Evolutionary conservation across 2,888 invertebrate genomes (phyloP).

Genomic region (Euclidia mi): DNA sequence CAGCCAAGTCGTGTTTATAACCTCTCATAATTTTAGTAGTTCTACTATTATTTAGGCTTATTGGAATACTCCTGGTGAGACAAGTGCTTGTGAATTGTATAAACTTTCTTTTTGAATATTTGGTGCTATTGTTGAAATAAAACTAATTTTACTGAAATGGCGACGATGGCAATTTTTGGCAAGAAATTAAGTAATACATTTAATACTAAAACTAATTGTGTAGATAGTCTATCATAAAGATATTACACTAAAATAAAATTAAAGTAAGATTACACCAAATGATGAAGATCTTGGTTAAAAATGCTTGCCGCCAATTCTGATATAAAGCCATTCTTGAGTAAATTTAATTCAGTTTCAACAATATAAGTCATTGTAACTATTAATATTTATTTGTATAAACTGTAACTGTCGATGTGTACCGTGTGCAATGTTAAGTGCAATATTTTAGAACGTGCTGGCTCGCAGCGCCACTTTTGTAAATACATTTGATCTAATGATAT

Average conservation of each 20-base stretch:
- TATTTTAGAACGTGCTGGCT: constrained; percentile 49
- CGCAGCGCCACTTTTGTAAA: constrained; percentile 60
- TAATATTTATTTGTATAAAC: constrained; percentile 29
- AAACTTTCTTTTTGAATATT: constrained; percentile 5
- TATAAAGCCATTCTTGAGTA: neutral
- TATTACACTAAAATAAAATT: no score
- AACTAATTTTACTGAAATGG: neutral
- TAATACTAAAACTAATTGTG: no score
- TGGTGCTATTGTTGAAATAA: constrained; percentile 17
- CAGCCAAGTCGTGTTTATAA: constrained; percentile 17
- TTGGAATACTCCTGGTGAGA: constrained; percentile 33
- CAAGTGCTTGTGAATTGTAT: constrained; percentile 36
- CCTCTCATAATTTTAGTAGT: constrained; percentile 24
- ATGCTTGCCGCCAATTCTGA: no score
- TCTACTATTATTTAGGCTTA: constrained; percentile 12
- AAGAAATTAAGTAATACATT: neutral
- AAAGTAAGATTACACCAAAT: no score
- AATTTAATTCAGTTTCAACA: constrained; percentile 7
- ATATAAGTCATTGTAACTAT: constrained; percentile 6
- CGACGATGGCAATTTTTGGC: neutral
- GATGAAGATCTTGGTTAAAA: no score
- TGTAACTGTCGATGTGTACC: constrained; percentile 43
- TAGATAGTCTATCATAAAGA: no score
- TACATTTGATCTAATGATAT: constrained; percentile 48
- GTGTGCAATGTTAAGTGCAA: constrained; percentile 52